Base-by-base conservation (phyloP, 1,140 invertebrate species). In the Cydia pomonella region DNA sequence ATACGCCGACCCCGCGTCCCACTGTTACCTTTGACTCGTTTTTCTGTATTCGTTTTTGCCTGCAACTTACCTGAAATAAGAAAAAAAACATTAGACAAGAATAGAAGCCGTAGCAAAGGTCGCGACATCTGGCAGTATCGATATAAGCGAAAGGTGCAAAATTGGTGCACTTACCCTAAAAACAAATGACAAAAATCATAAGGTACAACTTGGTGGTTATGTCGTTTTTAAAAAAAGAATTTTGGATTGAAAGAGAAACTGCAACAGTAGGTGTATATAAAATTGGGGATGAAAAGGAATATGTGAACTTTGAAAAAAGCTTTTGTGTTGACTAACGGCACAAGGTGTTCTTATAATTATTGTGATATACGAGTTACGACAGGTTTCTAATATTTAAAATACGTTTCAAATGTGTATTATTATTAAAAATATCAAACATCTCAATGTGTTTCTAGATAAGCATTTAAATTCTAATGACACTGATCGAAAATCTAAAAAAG, bases 61-160 rank as follows among this genome's bases (percentile, higher is more conserved):
- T 80, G 77, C 75, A 66, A 79, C 84, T 82, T 86, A 86, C 84
- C 84, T 86, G 85, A 77, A 84, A 84, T 16, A 74, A 73, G 53
- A 81, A 85, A 86, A 84, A 76, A 75, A 75, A 72, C 72, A 86
- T 85, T 83, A 87, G 81, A 82, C 72, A 80, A 73, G 75, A 79
- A 82, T 82, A 73, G 78, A 62, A 74, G 74, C 78, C 76, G 74
- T 80, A 80, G 76, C 82, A 86, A 86, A 82, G 81, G 78, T 81
- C 81, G 79, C 62, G 44, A 50, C 77, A 80, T 76, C 83, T 82
- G 79, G 83, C 53, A 59, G n/a, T 21, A 64, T 64, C 63, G 59
- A 63, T 63, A 66, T 21, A 21, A n/a, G 63, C 63, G 63, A 69
- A 69, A 69, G 64, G 64, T 69, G 64, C 64, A 69, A 69, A 69